Base-by-base conservation (phyloP, 1,140 invertebrate species). In the Ridgeia piscesae region DNA sequence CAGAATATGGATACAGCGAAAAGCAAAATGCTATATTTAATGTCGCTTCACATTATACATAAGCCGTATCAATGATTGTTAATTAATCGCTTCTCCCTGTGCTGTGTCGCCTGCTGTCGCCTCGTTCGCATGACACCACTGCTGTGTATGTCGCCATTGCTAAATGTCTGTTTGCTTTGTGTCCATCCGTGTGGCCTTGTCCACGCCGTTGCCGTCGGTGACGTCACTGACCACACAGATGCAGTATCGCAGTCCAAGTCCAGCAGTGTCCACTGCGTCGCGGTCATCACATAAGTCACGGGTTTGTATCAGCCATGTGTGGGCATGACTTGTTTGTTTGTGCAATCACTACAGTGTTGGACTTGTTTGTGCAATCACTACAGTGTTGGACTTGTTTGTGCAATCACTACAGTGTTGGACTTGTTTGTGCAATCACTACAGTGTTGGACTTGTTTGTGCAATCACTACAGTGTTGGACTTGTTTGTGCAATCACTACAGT, bases 191-290 rank as follows among this genome's bases (percentile, higher is more conserved):
- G 58, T 77, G 58, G 58, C 58, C 58, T 77, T 77, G 58, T 21
- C 58, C 58, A 77, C 58, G 27, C 58, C 58, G 27, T 77, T 77
- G 58, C 58, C 58, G 27, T 77, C 58, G 58, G 58, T 77, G 11
- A 77, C 89, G 35, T 35, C 89, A 21, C 34, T 35, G 89, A 90
- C 33, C 33, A 90, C 35, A 90, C 91, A 91, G 91, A 34, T 91
- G 91, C 48, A 35, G 42, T 91, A 91, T 33, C 91, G 91, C 34
- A 91, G 91, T 48, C 91, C 91, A 33, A 91, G 91, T 58, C 91
- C 91, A 42, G 91, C 91, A 14, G 91, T 48, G 17, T 91, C 91
- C 91, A 91, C 34, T 58, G 48, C 48, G 11, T 91, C 91, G 9
- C 34, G 58, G 27, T 77, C 58, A 77, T 77, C 89, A 90, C 89